A percentile compares a stretch with the other conserved stretches of the same genome.
phyloP scores from a whole-genome alignment of 2,113 vertebrate species.

The Neotragus moschatus region DNA sequence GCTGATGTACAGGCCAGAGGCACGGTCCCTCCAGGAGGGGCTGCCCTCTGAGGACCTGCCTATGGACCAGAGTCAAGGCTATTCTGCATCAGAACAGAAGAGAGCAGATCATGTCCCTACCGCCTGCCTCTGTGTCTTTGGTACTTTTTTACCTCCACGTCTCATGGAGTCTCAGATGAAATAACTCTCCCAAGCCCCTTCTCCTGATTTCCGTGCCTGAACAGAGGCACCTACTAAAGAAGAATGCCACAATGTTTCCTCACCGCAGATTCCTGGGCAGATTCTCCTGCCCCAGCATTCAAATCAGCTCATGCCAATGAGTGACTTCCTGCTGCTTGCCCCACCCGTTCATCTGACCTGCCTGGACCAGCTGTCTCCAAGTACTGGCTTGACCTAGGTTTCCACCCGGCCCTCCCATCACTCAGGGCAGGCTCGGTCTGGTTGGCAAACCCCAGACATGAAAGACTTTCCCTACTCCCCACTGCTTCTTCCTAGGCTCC shows the following conservation, averaged over 20 bases:
- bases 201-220: neutral
- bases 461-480: neutral
- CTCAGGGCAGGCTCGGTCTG: neutral
- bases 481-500: neutral
- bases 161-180: neutral
- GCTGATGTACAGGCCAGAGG: neutral
- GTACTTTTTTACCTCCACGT: neutral
- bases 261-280: neutral
- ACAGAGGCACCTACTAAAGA: neutral
- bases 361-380: neutral
- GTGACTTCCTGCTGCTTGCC: neutral
- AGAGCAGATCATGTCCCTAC: neutral
- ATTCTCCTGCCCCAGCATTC: neutral
- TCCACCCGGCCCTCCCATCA: neutral
- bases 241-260: neutral
- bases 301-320: neutral
- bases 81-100: neutral
- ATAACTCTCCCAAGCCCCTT: neutral
- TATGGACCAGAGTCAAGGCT: neutral
- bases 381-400: neutral
- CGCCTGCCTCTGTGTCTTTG: neutral
- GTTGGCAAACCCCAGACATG: neutral
- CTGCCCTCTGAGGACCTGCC: neutral
- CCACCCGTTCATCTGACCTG: neutral
- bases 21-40: neutral